Base-by-base conservation (phyloP, 1,140 invertebrate genomes). In the Tribolium madens region DNA sequence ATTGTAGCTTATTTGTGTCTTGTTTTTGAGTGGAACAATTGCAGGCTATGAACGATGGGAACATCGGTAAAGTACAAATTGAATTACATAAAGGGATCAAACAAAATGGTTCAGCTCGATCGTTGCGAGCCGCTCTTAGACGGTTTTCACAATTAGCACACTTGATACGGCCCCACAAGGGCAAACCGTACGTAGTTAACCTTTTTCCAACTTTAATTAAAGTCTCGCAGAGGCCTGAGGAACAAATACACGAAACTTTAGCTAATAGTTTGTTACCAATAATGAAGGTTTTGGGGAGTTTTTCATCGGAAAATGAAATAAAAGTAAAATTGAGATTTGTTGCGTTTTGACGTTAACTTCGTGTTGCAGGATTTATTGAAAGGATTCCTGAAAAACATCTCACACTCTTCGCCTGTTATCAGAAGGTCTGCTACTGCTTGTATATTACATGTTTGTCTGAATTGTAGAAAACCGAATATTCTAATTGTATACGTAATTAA, bases 11-110 rank as follows among this genome's bases (percentile, higher is more conserved):
- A 1, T 69, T 75, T 21, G 31, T 73, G 9, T 13, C 50, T 26
- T 26, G 14, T 48, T 15, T 68, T 42, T 42, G 36, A 42, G 36
- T 42, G 2, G 33, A n/a, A 7, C 36, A 52, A 52, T 70, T 79
- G 1, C 18, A 85, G 84, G 81, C 83, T n/a, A 80, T 82, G 72
- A 81, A 77, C 71, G 80, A 84, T 80, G 90, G 88, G 50, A 91
- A 93, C 84, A 87, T 93, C 15, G 88, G 90, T 10, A 91, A 93
- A 85, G 87, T 96, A 73, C 92, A 93, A 85, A 90, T 94, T 75
- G 93, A 94, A 85, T 86, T 95, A 46, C 94, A 93, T 82, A 92
- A 93, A 84, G 93, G 93, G 86, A 93, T 95, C 33, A 93, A 94
- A 84, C 93, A 91, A 83, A 94, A 94, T 87, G 92, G 92, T 10